A percentile compares a stretch with the other conserved stretches of the same genome.
Conservation (phyloP, 2,888 invertebrate species). For the Linyphia triangularis region DNA sequence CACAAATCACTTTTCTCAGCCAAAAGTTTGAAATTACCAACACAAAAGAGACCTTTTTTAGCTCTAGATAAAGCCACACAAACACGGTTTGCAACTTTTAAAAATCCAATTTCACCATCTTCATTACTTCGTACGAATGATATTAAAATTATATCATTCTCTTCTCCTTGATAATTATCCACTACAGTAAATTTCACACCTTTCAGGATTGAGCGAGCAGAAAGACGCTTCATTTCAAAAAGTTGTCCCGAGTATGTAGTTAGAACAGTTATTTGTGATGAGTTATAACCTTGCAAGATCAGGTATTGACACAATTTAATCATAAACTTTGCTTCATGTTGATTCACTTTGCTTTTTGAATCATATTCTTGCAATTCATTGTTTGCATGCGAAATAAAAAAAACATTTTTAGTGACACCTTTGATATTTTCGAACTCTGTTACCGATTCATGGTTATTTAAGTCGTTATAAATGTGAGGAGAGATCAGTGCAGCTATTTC, state of each 20-base stretch:
- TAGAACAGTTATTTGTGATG: conserved; percentile 79
- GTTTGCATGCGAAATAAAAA: conserved; percentile 77
- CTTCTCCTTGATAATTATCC: conserved; percentile 78
- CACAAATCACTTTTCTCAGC: conserved; percentile 68
- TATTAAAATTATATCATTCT: conserved; percentile 78
- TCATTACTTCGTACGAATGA: conserved; percentile 78
- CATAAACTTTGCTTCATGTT: conserved; percentile 78
- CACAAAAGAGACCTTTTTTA: conserved; percentile 74
- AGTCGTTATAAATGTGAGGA: conserved; percentile 78
- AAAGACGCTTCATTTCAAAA: conserved; percentile 71
- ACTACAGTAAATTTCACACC: conserved; percentile 75
- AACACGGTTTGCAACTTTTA: conserved; percentile 78
- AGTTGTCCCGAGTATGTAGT: conserved; percentile 79
- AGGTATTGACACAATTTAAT: conserved; percentile 76
- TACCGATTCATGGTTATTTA: conserved; percentile 77
- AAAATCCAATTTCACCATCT: conserved; percentile 79
- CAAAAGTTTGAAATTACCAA: conserved; percentile 74
- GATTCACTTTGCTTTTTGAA: conserved; percentile 77
- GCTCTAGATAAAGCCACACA: conserved; percentile 77
- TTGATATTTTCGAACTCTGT: conserved; percentile 76
- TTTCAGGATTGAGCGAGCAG: background rate
- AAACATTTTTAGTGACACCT: conserved; percentile 78
- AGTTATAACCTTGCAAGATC: conserved; percentile 77
- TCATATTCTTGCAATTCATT: conserved; percentile 66
- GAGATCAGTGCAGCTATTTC: conserved; percentile 79